Base-by-base conservation (phyloP, 2,797 vertebrate genomes). In the Poecilia picta region DNA sequence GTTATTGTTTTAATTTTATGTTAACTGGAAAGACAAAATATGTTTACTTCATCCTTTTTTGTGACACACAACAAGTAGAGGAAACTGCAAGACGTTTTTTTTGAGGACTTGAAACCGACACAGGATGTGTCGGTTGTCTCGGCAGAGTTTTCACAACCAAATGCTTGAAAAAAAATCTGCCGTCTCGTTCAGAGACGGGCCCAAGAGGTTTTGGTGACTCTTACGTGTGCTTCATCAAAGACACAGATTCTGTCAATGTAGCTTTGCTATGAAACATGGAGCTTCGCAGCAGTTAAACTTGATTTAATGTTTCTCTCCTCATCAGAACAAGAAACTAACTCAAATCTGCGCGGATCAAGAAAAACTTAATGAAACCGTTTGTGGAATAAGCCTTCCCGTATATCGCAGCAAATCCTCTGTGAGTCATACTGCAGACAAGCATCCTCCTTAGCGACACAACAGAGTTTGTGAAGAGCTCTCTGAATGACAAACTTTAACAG, bases 341-440 rank as follows among this genome's bases (percentile, higher is more conserved):
- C 84, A 81, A 78, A 83, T 10, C 2, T 96, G 95, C 72, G 1
- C 25, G 0, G 91, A 85, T 46, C 55, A 74, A 1, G 77, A 90
- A 3, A 89, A 43, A 2, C 23, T 23, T 0, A 73, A 94, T 85
- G 86, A 43, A 84, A 95, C 94, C 0, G 23, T 49, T 3, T 96
- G 95, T 71, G 66, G 86, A 0, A 46, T 96, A 83, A 95, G 85
- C 83, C 91, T 41, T 64, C 95, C 95, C 23, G 92, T 95, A 68
- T 95, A 89, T 25, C 91, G 85, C 72, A 93, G 95, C 75, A 18
- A 43, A 76, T 83, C 90, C 12, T 0, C 0, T 1, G 95, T 95
- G 80, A 95, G 93, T 91, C 57, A 71, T 25, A 68, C 4, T 20
- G 39, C 73, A 74, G 55, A 4, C 25, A 31, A 7, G 71, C 28